phyloP scores from a whole-genome alignment of 1,140 invertebrate species.

The Phymorhynchus buccinoides region DNA sequence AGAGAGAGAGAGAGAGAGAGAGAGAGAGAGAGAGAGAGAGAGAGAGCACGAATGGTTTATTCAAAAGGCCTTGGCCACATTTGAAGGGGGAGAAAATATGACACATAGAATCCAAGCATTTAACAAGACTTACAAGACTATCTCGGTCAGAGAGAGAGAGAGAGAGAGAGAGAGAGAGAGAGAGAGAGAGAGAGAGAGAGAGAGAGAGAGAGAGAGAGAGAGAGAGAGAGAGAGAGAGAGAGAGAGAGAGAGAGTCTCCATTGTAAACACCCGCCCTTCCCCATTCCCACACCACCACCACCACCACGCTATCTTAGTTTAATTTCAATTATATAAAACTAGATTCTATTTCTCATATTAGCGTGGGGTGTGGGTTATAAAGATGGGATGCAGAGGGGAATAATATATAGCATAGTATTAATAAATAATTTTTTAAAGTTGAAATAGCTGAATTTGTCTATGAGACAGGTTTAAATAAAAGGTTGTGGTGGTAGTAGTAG shows the following conservation, averaged over 20 bases:
- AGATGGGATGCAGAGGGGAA: neutral
- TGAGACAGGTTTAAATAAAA: too few species aligned
- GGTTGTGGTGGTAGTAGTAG: too few species aligned
- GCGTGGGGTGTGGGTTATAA: neutral
- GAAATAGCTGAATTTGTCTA: neutral
- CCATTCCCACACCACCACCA: neutral
- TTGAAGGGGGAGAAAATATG: too few species aligned
- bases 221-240: neutral
- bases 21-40: too few species aligned
- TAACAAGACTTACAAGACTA: neutral
- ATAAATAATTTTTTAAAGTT: neutral
- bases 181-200: neutral
- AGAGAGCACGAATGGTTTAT: too few species aligned
- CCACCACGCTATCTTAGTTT: neutral
- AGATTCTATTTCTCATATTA: neutral
- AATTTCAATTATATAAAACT: neutral
- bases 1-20: too few species aligned
- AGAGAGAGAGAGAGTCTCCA: neutral
- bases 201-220: neutral
- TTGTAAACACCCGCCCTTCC: neutral
- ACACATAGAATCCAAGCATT: too few species aligned
- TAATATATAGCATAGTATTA: neutral
- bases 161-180: neutral
- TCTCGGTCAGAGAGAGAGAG: neutral
- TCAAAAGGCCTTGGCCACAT: too few species aligned